Conservation (phyloP, 2,797 vertebrate genomes). For the Cercopithecus petaurista region DNA sequence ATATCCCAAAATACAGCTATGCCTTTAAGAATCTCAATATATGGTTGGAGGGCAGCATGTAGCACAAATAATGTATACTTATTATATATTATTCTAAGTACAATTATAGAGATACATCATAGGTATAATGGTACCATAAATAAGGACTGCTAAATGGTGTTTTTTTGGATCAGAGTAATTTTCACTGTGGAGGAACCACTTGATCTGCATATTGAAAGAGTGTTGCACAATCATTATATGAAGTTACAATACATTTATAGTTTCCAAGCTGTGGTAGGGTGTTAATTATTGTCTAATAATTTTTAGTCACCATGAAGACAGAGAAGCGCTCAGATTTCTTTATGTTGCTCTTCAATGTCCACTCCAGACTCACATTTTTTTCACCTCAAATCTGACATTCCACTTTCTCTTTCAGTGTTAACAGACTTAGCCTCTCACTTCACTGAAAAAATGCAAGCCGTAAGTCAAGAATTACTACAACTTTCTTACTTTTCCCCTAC, state of each 20-base stretch:
- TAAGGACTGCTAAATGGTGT: neutral
- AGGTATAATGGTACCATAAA: neutral
- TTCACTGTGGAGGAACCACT: neutral
- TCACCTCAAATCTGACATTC: neutral
- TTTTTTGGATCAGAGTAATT: neutral
- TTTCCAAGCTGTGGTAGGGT: neutral
- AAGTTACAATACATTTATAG: neutral
- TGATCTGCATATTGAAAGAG: neutral
- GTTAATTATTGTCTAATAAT: neutral
- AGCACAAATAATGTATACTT: neutral
- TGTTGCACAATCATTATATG: neutral
- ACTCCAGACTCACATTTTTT: neutral
- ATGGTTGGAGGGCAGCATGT: neutral
- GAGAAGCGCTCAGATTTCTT: neutral
- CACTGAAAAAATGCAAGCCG: neutral
- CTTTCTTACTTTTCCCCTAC: neutral
- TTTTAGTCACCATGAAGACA: neutral
- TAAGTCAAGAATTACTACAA: neutral
- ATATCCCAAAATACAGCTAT: neutral
- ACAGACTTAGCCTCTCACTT: neutral
- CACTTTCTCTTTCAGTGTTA: neutral
- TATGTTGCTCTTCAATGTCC: neutral
- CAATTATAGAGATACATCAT: neutral
- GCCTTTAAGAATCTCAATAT: neutral
- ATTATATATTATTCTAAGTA: neutral